phyloP scores from a whole-genome alignment of 2,888 invertebrate species.

The Artemia sinica region DNA sequence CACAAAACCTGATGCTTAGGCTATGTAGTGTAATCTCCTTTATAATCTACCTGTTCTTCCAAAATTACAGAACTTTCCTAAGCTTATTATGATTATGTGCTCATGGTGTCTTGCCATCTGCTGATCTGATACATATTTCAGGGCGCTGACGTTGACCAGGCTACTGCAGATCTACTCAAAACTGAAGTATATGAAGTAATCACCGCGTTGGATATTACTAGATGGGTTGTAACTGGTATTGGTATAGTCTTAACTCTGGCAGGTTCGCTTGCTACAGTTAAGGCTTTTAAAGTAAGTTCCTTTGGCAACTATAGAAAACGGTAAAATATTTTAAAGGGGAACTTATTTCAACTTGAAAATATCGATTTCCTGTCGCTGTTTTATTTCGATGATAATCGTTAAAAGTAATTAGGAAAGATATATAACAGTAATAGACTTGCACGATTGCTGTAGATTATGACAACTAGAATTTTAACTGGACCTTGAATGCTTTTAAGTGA shows the following conservation, averaged over 20 bases:
- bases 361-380: too few species aligned
- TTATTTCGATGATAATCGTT: too few species aligned
- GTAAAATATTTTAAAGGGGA: too few species aligned
- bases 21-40: too few species aligned
- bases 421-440: too few species aligned
- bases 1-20: neutral
- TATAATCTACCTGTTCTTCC: neutral
- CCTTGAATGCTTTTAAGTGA: too few species aligned
- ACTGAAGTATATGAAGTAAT: constrained; percentile 8
- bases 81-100: neutral
- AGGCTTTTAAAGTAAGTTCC: neutral
- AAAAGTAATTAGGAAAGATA: too few species aligned
- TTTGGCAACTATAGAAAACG: neutral
- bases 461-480: too few species aligned
- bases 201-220: constrained; percentile 12
- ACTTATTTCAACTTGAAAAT: too few species aligned
- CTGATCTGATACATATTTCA: neutral
- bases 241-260: neutral
- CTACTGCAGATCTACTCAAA: constrained; percentile 18
- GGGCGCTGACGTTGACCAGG: constrained; percentile 19
- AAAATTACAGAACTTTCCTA: neutral
- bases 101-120: neutral
- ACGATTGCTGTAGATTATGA: too few species aligned
- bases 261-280: neutral
- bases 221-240: constrained; percentile 19